phyloP scores from a whole-genome alignment of 2,888 invertebrate genomes.

The Amphimallon solstitiale region DNA sequence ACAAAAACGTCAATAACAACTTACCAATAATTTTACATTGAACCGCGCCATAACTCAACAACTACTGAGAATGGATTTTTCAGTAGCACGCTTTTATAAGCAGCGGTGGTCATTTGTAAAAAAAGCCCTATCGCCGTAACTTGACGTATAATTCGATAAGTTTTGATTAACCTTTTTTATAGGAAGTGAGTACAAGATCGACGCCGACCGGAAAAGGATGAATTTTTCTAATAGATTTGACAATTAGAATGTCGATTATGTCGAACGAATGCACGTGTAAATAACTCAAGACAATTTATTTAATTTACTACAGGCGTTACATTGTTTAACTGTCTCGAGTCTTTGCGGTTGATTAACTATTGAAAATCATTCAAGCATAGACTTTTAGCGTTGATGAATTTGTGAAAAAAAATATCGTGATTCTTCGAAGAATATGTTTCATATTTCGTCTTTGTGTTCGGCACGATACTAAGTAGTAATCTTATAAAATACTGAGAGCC shows the following conservation, averaged over 20 bases:
- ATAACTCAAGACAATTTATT: slow-evolving; percentile 4
- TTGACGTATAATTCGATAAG: slow-evolving; percentile 3
- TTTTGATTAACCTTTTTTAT: not conserved
- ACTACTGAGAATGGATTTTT: slow-evolving; percentile 26
- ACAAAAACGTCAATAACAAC: not conserved
- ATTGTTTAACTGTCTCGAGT: not conserved
- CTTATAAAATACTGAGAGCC: too few relatives aligned
- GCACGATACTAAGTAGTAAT: too few relatives aligned
- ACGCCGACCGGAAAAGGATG: slow-evolving; percentile 21
- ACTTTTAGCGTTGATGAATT: too few relatives aligned
- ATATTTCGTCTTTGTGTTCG: too few relatives aligned
- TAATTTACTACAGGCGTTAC: slow-evolving; percentile 16
- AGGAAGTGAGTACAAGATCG: slow-evolving; percentile 15
- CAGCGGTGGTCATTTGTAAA: slow-evolving; percentile 5
- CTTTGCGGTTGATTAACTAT: not conserved
- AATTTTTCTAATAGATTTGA: slow-evolving; percentile 12
- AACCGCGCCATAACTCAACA: not conserved
- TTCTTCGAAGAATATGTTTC: too few relatives aligned
- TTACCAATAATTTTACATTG: slow-evolving; percentile 25
- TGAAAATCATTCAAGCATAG: too few relatives aligned
- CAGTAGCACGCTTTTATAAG: slow-evolving; percentile 17
- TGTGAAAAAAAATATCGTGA: too few relatives aligned
- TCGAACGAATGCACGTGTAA: not conserved
- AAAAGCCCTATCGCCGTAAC: not conserved
- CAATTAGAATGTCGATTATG: slow-evolving; percentile 5